These are phyloP conservation scores for Spheniscus humboldti DNA, from an alignment of 2,797 vertebrate genomes.

Conservation along the genomic window DNA sequence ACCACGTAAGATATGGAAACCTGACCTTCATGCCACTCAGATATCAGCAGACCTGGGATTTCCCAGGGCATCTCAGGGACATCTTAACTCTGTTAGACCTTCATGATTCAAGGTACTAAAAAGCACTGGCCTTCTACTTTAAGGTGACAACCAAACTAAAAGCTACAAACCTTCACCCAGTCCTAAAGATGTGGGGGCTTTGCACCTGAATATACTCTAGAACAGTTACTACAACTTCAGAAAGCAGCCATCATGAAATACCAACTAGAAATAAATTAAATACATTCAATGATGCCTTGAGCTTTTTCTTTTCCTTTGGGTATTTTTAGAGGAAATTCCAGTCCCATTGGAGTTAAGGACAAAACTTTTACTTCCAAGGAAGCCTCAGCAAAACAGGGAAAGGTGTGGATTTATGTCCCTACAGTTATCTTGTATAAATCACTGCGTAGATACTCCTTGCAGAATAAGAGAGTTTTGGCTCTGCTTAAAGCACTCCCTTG, in stretches of 20 bases:
- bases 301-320: background rate
- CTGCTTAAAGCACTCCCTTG: background rate
- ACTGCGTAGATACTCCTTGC: background rate
- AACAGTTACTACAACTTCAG: background rate
- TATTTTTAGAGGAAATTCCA: background rate
- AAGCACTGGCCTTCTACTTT: background rate
- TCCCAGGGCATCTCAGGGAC: background rate
- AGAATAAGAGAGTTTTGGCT: background rate
- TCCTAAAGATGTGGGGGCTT: background rate
- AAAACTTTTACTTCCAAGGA: background rate
- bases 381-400: background rate
- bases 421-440: background rate
- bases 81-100: background rate
- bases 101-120: background rate
- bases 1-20: background rate
- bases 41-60: background rate
- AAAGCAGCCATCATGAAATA: background rate
- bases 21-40: background rate
- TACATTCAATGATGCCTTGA: background rate
- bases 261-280: background rate
- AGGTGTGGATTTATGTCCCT: background rate
- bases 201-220: accelerated
- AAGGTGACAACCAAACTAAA: background rate
- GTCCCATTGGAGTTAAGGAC: background rate
- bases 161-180: background rate